phyloP scores from a whole-genome alignment of 2,888 invertebrate genomes.

The Agonum fuliginosum region DNA sequence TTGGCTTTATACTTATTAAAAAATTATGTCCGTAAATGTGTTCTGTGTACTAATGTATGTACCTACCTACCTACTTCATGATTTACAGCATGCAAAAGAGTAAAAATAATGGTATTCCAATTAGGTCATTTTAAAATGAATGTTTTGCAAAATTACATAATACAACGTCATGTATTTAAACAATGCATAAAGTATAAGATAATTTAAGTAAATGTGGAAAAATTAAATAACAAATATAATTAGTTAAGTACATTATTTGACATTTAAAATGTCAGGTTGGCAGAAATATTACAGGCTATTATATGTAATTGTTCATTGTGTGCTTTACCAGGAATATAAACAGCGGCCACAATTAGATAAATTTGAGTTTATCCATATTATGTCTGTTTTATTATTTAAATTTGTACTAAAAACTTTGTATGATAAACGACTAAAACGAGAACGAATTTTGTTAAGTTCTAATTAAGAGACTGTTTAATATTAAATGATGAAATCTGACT shows the following conservation, averaged over 20 bases:
- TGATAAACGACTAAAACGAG: too few species aligned
- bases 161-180: slow-evolving; percentile 28
- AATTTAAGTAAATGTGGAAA: slow-evolving; percentile 38
- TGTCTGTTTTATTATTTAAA: too few species aligned
- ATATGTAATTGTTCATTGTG: slow-evolving; percentile 10
- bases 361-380: background rate
- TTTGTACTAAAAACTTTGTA: too few species aligned
- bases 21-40: too few species aligned
- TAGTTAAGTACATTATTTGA: slow-evolving; percentile 42
- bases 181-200: slow-evolving; percentile 45
- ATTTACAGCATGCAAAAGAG: too few species aligned
- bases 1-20: too few species aligned
- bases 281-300: slow-evolving; percentile 31
- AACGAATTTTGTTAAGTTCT: too few species aligned
- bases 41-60: too few species aligned
- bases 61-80: too few species aligned
- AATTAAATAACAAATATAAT: slow-evolving; percentile 45
- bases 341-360: background rate
- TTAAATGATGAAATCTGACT: too few species aligned
- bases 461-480: too few species aligned
- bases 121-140: background rate
- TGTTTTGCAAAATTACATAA: slow-evolving; percentile 23
- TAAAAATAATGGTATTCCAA: background rate
- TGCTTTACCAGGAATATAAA: background rate
- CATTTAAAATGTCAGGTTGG: slow-evolving; percentile 21